Base-by-base conservation (phyloP, 1,140 invertebrate genomes). In the Drosophila triauraria region DNA sequence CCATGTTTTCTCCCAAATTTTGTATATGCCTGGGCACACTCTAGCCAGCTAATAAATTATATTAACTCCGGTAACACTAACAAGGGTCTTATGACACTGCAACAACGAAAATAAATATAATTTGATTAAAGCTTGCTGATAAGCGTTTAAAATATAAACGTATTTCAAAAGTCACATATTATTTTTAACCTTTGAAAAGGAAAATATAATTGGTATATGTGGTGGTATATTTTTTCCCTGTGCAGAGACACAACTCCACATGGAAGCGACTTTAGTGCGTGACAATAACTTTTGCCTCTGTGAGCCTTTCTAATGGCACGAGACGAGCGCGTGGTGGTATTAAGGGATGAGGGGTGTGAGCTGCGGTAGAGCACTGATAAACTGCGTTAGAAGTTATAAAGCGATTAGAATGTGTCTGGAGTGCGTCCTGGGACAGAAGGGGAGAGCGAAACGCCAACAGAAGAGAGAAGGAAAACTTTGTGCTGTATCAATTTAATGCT, bases 341-440 rank as follows among this genome's bases (percentile, higher is more conserved):
- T 70, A 68, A 56, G 38, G 75, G 57, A 51, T 40, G 61, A 42
- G 54, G 63, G 38, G 40, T 58, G 50, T 30, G 32, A 56, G 46
- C 63, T 69, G 72, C 51, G 57, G 75, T 35, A 10, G 32, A 38
- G 50, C 48, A 57, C 80, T 78, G 83, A 88, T 88, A 88, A 88
- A 88, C 81, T 88, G 84, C 77, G 80, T 88, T 88, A 75, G 80
- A 88, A 88, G 80, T 88, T 90, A 88, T 88, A 88, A 88, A 88
- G 85, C 84, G 84, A 88, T 88, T 88, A 88, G 84, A 84, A 78
- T 80, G 65, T 75, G 72, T 77, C 80, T 57, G 72, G 62, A 50
- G 78, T 43, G 61, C 48, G 53, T 70, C 60, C 25, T 63, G 56
- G 75, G 47, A 50, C 38, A 44, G 47, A 40, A 20, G 8, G 9